Percentiles rank a stretch among this genome's conserved stretches.
These are phyloP conservation scores for Lycodopsis pacificus DNA, from an alignment of 2,797 vertebrate species.

Conservation along the genomic window DNA sequence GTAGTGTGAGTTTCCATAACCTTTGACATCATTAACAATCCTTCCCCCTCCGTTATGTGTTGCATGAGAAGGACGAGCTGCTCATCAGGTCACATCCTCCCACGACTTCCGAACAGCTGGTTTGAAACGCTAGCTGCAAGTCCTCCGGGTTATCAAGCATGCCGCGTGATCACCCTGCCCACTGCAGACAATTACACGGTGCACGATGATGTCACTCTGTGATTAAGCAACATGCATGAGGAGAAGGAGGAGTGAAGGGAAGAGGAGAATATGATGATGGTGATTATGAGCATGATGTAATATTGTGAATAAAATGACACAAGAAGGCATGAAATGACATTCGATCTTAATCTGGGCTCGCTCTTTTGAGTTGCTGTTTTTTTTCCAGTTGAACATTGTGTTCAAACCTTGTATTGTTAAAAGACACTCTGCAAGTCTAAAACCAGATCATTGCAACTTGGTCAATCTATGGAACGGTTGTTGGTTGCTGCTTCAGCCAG, in stretches of 20 bases:
- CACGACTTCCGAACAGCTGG: not conserved
- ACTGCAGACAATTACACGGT: constrained; percentile 12
- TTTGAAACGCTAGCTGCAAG: too few species aligned
- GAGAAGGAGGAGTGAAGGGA: not conserved
- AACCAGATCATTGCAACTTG: not conserved
- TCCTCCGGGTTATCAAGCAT: constrained; percentile 6
- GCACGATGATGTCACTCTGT: constrained; percentile 18
- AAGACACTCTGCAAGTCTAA: not conserved
- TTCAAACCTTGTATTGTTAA: not conserved
- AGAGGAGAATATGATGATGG: not conserved
- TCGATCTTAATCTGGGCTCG: not conserved
- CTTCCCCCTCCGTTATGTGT: not conserved
- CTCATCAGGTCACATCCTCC: constrained; percentile 14
- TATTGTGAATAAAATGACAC: constrained; percentile 7
- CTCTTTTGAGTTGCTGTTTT: not conserved
- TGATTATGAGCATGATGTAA: constrained; percentile 24
- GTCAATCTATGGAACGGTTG: not conserved
- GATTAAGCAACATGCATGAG: constrained; percentile 24
- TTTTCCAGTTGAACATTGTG: not conserved
- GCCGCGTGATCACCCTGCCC: constrained; percentile 13
- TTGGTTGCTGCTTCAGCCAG: not conserved
- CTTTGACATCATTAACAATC: constrained; percentile 12
- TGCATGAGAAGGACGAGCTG: constrained; percentile 8
- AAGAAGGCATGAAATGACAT: not conserved
- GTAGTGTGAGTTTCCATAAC: too few species aligned